phyloP scores from a whole-genome alignment of 2,113 vertebrate species.

The Monarcha castaneiventris region DNA sequence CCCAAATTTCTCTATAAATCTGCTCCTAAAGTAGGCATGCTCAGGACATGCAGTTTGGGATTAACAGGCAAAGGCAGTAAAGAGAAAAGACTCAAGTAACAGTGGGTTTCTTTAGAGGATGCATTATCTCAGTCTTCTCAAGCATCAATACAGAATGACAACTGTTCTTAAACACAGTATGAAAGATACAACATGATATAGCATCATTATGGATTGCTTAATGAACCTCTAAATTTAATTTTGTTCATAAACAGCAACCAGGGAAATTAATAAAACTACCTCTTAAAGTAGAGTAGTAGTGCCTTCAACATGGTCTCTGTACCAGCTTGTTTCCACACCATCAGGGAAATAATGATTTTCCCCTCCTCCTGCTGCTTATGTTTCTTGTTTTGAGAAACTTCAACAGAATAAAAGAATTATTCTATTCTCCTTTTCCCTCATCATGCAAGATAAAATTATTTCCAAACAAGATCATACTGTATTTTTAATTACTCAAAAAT shows the following conservation, averaged over 20 bases:
- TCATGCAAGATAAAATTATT: neutral
- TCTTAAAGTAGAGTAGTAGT: neutral
- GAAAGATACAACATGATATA: neutral
- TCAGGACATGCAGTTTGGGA: neutral
- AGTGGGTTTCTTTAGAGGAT: neutral
- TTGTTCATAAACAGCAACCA: neutral
- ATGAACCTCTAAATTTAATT: neutral
- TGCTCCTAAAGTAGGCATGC: neutral
- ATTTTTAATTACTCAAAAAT: neutral
- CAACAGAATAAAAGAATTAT: neutral
- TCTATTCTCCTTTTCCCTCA: neutral
- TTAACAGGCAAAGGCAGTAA: neutral
- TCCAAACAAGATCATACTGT: neutral
- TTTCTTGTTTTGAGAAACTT: neutral
- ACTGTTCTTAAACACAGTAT: neutral
- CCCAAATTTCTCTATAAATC: neutral
- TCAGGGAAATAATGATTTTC: neutral
- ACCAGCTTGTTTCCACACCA: neutral
- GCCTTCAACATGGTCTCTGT: neutral
- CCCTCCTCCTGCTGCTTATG: neutral
- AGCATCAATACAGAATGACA: neutral
- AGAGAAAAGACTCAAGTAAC: neutral
- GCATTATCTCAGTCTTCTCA: neutral
- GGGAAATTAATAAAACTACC: neutral
- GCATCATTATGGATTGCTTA: neutral